A percentile compares a stretch with the other conserved stretches of the same genome.
Evolutionary conservation across 2,888 invertebrate genomes (phyloP).

Genomic region (Ptilodon capucinus): DNA sequence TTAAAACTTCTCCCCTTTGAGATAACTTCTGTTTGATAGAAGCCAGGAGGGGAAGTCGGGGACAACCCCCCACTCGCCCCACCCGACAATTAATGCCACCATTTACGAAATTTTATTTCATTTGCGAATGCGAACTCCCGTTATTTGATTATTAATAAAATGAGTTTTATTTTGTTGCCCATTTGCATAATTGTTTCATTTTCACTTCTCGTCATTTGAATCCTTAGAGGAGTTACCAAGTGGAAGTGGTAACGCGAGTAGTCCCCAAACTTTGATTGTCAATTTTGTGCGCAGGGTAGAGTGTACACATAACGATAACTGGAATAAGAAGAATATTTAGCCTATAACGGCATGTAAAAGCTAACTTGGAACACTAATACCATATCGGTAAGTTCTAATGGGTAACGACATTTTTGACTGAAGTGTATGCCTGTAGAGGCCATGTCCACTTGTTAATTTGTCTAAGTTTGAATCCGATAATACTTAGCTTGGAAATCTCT

Average conservation of each 20-base stretch:
- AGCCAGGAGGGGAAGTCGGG: constrained; percentile 47
- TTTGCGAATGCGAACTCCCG: constrained; percentile 70
- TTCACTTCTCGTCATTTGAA: constrained; percentile 61
- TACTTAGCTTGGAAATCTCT: constrained; percentile 54
- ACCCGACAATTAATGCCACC: constrained; percentile 72
- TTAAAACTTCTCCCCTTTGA: constrained; percentile 80
- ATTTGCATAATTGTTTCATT: constrained; percentile 80
- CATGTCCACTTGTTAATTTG: too few species aligned
- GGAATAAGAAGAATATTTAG: too few species aligned
- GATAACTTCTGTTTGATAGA: constrained; percentile 78
- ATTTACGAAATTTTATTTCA: constrained; percentile 78
- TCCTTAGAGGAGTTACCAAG: too few species aligned
- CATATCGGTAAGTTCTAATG: too few species aligned
- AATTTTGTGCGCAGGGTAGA: too few species aligned
- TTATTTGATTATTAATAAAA: constrained; percentile 80
- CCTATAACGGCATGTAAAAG: too few species aligned
- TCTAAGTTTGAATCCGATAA: constrained; percentile 71
- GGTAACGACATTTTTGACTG: too few species aligned
- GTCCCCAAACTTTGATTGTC: too few species aligned
- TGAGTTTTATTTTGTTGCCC: constrained; percentile 77
- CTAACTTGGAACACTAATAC: too few species aligned
- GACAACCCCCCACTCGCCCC: constrained; percentile 33
- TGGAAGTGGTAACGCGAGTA: too few species aligned
- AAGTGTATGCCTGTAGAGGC: too few species aligned
- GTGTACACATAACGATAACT: too few species aligned